Evolutionary conservation across 2,888 invertebrate genomes (phyloP).

Genomic region (Beris chalybata): DNA sequence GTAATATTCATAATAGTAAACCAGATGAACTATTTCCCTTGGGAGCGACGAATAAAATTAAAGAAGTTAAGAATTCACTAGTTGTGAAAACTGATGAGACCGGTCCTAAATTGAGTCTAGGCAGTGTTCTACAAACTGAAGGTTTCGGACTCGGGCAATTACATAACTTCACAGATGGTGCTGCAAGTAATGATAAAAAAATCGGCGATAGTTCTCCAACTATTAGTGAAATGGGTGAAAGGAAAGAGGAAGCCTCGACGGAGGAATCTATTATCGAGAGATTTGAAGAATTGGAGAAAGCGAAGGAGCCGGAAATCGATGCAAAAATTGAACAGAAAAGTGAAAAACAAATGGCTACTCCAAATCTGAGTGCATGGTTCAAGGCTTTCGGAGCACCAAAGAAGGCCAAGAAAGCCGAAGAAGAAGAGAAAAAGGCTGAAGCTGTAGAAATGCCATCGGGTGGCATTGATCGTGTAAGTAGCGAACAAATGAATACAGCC

Average conservation of each 20-base stretch:
- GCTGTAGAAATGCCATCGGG: slow-evolving; percentile 1
- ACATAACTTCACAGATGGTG: slow-evolving; percentile 64
- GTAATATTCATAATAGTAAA: slow-evolving; percentile 66
- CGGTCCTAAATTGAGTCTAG: slow-evolving; percentile 80
- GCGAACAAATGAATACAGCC: slow-evolving; percentile 42
- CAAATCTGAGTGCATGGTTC: slow-evolving; percentile 89
- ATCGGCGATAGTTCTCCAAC: slow-evolving; percentile 46
- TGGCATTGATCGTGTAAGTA: slow-evolving; percentile 36
- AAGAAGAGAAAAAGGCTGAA: slow-evolving; percentile 52
- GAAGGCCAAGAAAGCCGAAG: slow-evolving; percentile 66
- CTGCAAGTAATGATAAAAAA: slow-evolving; percentile 45
- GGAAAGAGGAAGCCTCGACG: slow-evolving; percentile 41
- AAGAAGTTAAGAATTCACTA: slow-evolving; percentile 62
- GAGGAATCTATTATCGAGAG: slow-evolving; percentile 39
- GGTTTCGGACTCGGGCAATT: slow-evolving; percentile 67
- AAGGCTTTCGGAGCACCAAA: slow-evolving; percentile 90
- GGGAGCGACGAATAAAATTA: slow-evolving; percentile 62
- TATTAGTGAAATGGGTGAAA: slow-evolving; percentile 42
- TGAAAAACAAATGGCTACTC: slow-evolving; percentile 72
- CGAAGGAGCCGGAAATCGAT: slow-evolving; percentile 43
- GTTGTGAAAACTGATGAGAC: slow-evolving; percentile 66
- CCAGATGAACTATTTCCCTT: slow-evolving; percentile 63
- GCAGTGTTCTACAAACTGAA: slow-evolving; percentile 77
- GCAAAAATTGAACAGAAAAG: slow-evolving; percentile 46
- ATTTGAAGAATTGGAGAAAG: slow-evolving; percentile 40